Percentiles rank a stretch among this genome's conserved stretches.
These are phyloP conservation scores for Parazoanthus swiftii DNA, from an alignment of 92 coral and sea anemone genomes.

Conservation along the genomic window DNA sequence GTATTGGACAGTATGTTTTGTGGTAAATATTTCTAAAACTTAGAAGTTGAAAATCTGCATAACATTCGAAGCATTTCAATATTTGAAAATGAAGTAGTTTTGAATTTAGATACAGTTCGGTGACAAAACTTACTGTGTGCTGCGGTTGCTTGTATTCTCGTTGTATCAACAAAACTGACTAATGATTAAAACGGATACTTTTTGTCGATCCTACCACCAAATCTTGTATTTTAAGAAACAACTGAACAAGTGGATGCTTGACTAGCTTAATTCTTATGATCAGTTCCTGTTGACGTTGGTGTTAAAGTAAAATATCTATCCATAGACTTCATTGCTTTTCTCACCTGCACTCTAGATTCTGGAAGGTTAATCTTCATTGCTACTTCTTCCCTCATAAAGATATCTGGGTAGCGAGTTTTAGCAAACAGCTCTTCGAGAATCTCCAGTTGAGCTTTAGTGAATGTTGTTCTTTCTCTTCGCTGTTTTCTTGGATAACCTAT, in stretches of 20 bases:
- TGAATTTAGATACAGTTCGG: not conserved
- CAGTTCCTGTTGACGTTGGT: not conserved
- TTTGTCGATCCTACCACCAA: too few species aligned
- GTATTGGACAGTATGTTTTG: not conserved
- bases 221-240: not conserved
- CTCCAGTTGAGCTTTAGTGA: slow-evolving; percentile 95
- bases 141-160: not conserved
- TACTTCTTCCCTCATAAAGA: slow-evolving; percentile 98
- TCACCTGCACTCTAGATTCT: slow-evolving; percentile 97
- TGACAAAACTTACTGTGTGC: too few species aligned
- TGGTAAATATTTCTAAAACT: too few species aligned
- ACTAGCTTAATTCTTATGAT: not conserved
- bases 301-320: not conserved
- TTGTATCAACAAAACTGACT: not conserved
- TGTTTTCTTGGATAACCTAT: slow-evolving; percentile 91
- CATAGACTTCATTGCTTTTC: not conserved
- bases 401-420: slow-evolving; percentile 93
- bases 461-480: slow-evolving; percentile 92
- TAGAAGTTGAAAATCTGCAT: not conserved
- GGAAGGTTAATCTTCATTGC: slow-evolving; percentile 96
- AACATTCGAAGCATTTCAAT: not conserved
- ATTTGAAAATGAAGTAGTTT: not conserved
- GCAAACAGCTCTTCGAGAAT: slow-evolving; percentile 91
- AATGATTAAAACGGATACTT: not conserved
- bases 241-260: not conserved